phyloP scores from a whole-genome alignment of 2,797 vertebrate species.

The Hypotaenidia okinawae region DNA sequence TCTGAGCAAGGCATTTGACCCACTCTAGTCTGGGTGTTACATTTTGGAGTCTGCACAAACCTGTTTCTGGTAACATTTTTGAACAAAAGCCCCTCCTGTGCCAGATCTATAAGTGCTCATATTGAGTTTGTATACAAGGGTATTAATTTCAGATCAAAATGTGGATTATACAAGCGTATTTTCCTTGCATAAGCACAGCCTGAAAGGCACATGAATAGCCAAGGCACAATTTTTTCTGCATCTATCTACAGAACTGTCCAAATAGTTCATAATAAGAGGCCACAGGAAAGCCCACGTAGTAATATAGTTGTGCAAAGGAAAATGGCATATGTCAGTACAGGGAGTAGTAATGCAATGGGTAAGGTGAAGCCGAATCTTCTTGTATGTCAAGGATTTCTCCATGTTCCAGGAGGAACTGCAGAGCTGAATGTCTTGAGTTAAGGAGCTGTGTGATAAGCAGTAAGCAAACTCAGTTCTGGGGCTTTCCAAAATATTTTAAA shows the following conservation, averaged over 20 bases:
- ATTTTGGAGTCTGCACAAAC: background rate
- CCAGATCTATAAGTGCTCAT: background rate
- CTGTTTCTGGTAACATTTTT: background rate
- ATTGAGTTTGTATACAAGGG: background rate
- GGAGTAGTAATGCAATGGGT: background rate
- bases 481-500: background rate
- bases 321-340: background rate
- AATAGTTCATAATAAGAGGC: background rate
- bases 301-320: background rate
- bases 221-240: background rate
- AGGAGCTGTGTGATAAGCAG: background rate
- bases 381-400: background rate
- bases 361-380: background rate
- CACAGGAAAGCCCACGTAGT: background rate
- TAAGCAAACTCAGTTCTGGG: background rate
- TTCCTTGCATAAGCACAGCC: background rate
- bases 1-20: background rate
- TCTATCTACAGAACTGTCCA: background rate
- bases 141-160: background rate
- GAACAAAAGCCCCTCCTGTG: background rate
- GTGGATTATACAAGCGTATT: background rate
- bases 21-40: background rate
- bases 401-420: background rate
- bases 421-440: background rate
- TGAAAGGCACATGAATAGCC: background rate